These are phyloP conservation scores for Ochropleura plecta DNA, from an alignment of 2,888 invertebrate genomes.

Conservation along the genomic window DNA sequence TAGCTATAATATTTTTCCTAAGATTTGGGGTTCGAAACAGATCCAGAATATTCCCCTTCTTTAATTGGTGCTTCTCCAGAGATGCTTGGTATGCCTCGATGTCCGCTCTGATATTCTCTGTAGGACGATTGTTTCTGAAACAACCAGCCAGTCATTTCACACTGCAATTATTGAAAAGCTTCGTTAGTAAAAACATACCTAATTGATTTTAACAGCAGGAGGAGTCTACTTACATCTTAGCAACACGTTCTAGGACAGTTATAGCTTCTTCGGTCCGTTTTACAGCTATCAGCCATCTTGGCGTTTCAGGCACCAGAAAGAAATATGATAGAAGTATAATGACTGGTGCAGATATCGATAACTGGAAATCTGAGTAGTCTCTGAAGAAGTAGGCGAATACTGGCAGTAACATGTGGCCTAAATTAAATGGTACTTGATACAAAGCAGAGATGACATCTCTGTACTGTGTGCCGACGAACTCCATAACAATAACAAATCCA, in stretches of 20 bases:
- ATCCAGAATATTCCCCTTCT: conserved; percentile 91
- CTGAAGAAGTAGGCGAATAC: conserved; percentile 92
- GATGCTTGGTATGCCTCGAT: conserved; percentile 81
- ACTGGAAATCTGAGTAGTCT: conserved; percentile 92
- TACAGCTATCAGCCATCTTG: conserved; percentile 94
- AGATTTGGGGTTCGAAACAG: conserved; percentile 93
- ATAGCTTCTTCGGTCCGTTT: conserved; percentile 93
- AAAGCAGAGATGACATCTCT: conserved; percentile 91
- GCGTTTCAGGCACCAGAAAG: conserved; percentile 94
- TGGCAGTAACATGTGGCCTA: conserved; percentile 92
- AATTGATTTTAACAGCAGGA: too few species aligned
- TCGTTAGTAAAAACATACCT: neutral
- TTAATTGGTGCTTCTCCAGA: conserved; percentile 76
- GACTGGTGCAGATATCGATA: conserved; percentile 92
- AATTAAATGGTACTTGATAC: conserved; percentile 93
- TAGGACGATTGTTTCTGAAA: conserved; percentile 88
- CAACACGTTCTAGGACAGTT: conserved; percentile 92
- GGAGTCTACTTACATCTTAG: conserved; percentile 83
- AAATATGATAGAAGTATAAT: conserved; percentile 91
- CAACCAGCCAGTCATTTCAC: neutral
- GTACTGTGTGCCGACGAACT: conserved; percentile 91
- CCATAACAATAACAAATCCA: conserved; percentile 92
- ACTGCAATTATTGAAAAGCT: conserved; percentile 13
- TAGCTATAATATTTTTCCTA: conserved; percentile 92
- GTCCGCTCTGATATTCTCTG: conserved; percentile 82